phyloP scores from a whole-genome alignment of 2,888 invertebrate species.

The Andricus curvator region DNA sequence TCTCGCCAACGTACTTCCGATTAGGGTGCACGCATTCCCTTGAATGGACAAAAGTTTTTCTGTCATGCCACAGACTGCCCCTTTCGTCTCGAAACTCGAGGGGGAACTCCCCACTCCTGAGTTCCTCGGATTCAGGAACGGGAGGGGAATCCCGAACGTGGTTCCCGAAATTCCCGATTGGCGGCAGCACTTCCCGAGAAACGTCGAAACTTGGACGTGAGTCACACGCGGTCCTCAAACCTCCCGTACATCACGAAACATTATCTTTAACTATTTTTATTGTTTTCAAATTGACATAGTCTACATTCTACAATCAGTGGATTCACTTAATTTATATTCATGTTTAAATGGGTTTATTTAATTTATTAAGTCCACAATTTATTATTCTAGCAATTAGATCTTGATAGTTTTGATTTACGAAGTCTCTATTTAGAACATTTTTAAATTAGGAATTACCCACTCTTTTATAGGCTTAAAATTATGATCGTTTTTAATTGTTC shows the following conservation, averaged over 20 bases:
- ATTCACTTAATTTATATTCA: background rate
- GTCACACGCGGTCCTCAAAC: slow-evolving; percentile 69
- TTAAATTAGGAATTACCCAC: too few relatives aligned
- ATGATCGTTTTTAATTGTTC: too few relatives aligned
- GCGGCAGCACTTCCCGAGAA: slow-evolving; percentile 73
- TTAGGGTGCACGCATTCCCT: slow-evolving; percentile 66
- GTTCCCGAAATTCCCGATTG: slow-evolving; percentile 75
- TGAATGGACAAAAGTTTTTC: slow-evolving; percentile 76
- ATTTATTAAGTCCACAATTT: background rate
- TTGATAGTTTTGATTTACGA: background rate
- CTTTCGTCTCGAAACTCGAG: slow-evolving; percentile 55
- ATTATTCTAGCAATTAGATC: background rate
- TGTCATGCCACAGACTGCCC: slow-evolving; percentile 56
- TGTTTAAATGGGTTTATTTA: background rate
- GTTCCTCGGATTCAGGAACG: slow-evolving; percentile 48
- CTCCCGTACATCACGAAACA: background rate
- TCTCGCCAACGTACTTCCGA: slow-evolving; percentile 68
- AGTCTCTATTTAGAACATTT: too few relatives aligned
- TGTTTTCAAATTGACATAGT: too few relatives aligned
- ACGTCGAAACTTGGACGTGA: slow-evolving; percentile 64
- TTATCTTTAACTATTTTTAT: background rate
- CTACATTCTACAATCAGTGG: background rate
- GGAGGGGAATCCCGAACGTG: slow-evolving; percentile 67
- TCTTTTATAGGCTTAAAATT: too few relatives aligned
- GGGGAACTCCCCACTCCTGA: slow-evolving; percentile 54